Conservation (phyloP, 1,140 invertebrate species). For the Zelostemma sp. region DNA sequence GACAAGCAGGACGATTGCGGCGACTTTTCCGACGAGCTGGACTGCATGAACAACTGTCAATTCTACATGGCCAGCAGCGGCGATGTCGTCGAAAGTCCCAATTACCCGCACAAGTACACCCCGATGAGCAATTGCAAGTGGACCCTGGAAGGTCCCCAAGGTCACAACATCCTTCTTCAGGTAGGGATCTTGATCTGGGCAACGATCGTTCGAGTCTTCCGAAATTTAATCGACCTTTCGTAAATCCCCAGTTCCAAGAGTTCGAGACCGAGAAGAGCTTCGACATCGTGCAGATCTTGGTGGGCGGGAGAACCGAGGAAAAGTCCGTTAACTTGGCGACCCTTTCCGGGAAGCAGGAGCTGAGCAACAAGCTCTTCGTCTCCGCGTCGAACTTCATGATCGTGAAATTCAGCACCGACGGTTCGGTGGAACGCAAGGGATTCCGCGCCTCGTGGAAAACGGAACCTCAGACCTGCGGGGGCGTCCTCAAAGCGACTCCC, state of each 20-base stretch:
- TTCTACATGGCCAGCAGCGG: conserved; percentile 93
- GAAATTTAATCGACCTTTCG: no score
- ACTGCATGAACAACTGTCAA: conserved; percentile 89
- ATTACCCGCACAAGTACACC: conserved; percentile 93
- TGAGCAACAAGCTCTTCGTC: conserved; percentile 86
- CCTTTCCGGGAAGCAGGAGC: conserved; percentile 88
- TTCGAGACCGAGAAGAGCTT: conserved; percentile 97
- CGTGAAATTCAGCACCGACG: conserved; percentile 95
- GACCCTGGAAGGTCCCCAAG: conserved; percentile 96
- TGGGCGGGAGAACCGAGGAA: conserved; percentile 94
- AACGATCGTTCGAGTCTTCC: no score
- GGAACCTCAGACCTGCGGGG: conserved; percentile 90
- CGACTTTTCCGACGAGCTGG: conserved; percentile 91
- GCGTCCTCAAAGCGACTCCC: conserved; percentile 83
- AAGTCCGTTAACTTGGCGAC: conserved; percentile 92
- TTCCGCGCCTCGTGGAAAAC: conserved; percentile 95
- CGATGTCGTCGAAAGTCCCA: conserved; percentile 95
- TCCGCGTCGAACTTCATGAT: conserved; percentile 99
- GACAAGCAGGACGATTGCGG: conserved; percentile 95
- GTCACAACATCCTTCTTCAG: conserved; percentile 91
- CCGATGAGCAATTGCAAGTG: conserved; percentile 94
- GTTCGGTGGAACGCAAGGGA: conserved; percentile 92
- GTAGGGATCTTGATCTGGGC: conserved; percentile 67
- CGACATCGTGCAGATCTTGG: conserved; percentile 95
- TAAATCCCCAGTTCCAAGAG: conserved; percentile 84